These are phyloP conservation scores for Pungitius pungitius DNA, from an alignment of 2,113 vertebrate genomes.

Conservation along the genomic window DNA sequence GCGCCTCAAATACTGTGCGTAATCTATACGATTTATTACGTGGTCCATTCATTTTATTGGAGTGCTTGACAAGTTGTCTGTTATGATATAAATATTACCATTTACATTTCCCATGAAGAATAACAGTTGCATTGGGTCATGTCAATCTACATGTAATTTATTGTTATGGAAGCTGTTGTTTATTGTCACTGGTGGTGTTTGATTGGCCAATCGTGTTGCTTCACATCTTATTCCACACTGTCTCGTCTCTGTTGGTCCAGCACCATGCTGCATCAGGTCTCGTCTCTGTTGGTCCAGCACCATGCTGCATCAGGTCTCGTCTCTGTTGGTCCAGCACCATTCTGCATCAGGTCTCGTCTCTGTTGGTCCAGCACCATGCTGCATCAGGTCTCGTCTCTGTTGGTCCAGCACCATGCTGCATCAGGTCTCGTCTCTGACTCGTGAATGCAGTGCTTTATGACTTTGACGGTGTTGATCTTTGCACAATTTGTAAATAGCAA, in stretches of 20 bases:
- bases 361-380: no score
- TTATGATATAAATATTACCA: no score
- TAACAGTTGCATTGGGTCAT: not conserved
- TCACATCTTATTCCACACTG: not conserved
- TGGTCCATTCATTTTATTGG: not conserved
- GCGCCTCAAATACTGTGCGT: not conserved
- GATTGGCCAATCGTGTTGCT: slow-evolving; percentile 12
- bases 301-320: no score
- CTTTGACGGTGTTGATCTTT: not conserved
- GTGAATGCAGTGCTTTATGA: not conserved
- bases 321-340: no score
- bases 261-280: no score
- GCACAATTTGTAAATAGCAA: not conserved
- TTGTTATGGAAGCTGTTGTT: slow-evolving; percentile 28
- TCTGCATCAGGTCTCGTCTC: no score
- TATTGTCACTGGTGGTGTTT: slow-evolving; percentile 18
- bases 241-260: not conserved
- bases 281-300: no score
- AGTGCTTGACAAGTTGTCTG: not conserved
- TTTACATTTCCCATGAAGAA: not conserved
- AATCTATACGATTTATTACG: not conserved
- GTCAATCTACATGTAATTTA: slow-evolving; percentile 29
- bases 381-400: not conserved
- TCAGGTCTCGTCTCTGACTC: not conserved
- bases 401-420: no score